Percentiles rank a stretch among this genome's conserved stretches.
These are phyloP conservation scores for Amblyjoppa proteus DNA, from an alignment of 2,888 invertebrate genomes.

Conservation along the genomic window DNA sequence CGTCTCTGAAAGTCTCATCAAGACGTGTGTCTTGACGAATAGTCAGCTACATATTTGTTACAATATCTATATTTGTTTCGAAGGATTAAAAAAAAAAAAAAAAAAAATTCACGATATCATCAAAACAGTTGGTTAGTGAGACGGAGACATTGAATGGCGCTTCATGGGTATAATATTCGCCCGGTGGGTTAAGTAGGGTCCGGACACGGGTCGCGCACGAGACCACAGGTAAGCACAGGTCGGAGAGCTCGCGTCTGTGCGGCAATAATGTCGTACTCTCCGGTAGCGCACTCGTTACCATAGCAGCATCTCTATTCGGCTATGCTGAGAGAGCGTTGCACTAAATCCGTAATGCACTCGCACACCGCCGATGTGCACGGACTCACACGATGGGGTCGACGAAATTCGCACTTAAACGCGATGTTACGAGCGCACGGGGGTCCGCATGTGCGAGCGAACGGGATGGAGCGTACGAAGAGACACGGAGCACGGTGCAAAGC, in stretches of 20 bases:
- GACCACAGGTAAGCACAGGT: not conserved
- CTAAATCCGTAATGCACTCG: not conserved
- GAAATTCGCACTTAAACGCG: slow-evolving; percentile 24
- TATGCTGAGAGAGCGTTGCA: not conserved
- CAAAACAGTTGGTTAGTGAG: not conserved
- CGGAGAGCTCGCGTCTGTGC: not conserved
- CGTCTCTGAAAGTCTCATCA: too few species aligned
- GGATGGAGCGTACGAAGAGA: not conserved
- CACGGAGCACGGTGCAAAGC: not conserved
- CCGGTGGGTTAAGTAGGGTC: not conserved
- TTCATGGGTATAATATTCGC: not conserved
- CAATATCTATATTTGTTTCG: too few species aligned
- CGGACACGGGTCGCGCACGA: not conserved
- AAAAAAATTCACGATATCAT: not conserved
- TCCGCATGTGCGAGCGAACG: not conserved
- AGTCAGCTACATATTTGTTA: too few species aligned
- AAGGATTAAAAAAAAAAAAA: too few species aligned
- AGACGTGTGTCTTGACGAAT: too few species aligned
- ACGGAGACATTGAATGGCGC: not conserved
- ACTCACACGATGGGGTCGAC: not conserved
- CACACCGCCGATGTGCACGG: not conserved
- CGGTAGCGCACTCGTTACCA: slow-evolving; percentile 17
- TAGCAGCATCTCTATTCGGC: slow-evolving; percentile 1
- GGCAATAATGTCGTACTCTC: slow-evolving; percentile 20
- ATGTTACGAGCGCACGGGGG: slow-evolving; percentile 1